Evolutionary conservation across 2,797 vertebrate genomes (phyloP), one percentile per base, ranked within the genome.

Genomic region (Myioborus miniatus): DNA sequence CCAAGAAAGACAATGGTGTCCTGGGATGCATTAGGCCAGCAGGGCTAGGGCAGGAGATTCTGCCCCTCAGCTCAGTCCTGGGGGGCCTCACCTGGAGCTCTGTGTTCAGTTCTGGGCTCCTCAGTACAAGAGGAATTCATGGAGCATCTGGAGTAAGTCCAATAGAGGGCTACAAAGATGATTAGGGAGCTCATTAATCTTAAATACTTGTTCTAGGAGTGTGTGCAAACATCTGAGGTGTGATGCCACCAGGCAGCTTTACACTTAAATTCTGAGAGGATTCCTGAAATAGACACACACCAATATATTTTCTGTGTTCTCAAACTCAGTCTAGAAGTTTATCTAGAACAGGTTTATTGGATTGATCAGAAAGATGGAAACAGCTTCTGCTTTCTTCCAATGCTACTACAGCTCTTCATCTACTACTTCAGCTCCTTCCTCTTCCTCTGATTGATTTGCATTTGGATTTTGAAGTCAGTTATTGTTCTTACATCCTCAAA

Each of bases 131-230:
- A 49, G 16, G 7, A 23, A 43, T 13, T 15, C 4, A 1, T 1
- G 4, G 3, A 56, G 14, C 16, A 44, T 43, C 70, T 21, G 37
- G 23, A 75, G 16, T 3, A 12, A 21, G 43, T 15, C 23, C 36
- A 37, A 1, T 1, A 19, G 16, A 37, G 14, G 49, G 20, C 12
- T 26, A 10, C 1, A 0, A 12, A 43, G 23, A 6, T 21, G 11
- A 21, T 37, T 9, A 37, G 27, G 70, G 36, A 47, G 12, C 9
- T 30, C 9, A 76, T 8, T 81, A 1, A 20, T 9, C 9, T 53
- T 4, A 29, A 64, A 16, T 53, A 49, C 29, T 44, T 50, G 4
- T 26, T 59, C 52, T 34, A 50, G 26, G 16, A 64, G 17, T 11
- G 7, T 59, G 23, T 43, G 44, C 55, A 62, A n/a, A 3, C 4